A percentile compares a stretch with the other conserved stretches of the same genome.
These are phyloP conservation scores for Austrolebias charrua DNA, from an alignment of 2,797 vertebrate genomes.

Conservation along the genomic window DNA sequence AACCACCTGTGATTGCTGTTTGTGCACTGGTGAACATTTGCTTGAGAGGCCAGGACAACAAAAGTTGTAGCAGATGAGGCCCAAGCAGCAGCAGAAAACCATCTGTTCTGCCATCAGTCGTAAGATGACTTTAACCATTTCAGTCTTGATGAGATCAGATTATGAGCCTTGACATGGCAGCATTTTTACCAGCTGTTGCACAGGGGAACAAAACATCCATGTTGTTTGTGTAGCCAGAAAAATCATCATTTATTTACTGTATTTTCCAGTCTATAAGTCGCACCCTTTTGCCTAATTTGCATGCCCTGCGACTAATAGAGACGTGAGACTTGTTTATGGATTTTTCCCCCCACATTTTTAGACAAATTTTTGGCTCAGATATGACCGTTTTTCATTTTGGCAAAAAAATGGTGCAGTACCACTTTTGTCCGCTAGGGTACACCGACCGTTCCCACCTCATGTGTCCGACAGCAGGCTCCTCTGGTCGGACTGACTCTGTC, in stretches of 20 bases:
- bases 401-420: no score
- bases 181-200: constrained; percentile 18
- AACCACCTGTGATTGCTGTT: constrained; percentile 37
- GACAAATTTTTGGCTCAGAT: no score
- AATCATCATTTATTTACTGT: constrained; percentile 4
- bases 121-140: constrained; percentile 35
- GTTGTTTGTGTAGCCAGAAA: constrained; percentile 1
- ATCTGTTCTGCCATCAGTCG: constrained; percentile 45
- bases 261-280: no score
- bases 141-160: constrained; percentile 10
- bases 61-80: constrained; percentile 33
- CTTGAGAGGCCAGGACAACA: constrained; percentile 39
- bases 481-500: no score
- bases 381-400: no score
- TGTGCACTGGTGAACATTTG: constrained; percentile 40
- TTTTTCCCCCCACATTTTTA: no score
- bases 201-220: constrained; percentile 11
- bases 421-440: no score
- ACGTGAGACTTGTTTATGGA: no score
- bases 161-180: background rate
- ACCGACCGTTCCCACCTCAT: no score
- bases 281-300: no score
- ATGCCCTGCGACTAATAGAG: no score
- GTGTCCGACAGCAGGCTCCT: no score
- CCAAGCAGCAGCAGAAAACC: constrained; percentile 28